Evolutionary conservation across 2,888 invertebrate species (phyloP).

Genomic region (Spisula solida): DNA sequence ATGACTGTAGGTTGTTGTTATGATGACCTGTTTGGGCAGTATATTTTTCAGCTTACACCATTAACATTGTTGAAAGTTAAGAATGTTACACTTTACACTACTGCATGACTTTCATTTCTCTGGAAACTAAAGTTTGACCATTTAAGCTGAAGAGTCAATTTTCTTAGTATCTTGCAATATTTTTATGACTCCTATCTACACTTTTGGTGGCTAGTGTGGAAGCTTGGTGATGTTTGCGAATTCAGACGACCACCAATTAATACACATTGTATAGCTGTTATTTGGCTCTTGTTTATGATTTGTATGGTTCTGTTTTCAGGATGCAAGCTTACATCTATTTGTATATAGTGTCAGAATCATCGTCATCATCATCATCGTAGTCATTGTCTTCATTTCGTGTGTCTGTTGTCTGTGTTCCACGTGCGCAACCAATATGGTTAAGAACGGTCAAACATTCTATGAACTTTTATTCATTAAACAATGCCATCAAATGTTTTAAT

Average conservation of each 20-base stretch:
- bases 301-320: conserved; percentile 21
- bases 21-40: not conserved
- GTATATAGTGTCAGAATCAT: conserved; percentile 44
- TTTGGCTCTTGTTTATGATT: too few relatives aligned
- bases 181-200: too few relatives aligned
- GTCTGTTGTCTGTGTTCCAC: not conserved
- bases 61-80: not conserved
- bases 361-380: conserved; percentile 45
- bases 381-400: conserved; percentile 26
- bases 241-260: not conserved
- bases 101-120: too few relatives aligned
- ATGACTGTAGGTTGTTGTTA: too few relatives aligned
- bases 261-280: too few relatives aligned
- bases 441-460: conserved; percentile 9
- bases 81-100: not conserved
- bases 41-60: too few relatives aligned
- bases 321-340: conserved; percentile 33
- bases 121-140: too few relatives aligned
- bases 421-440: conserved; percentile 10
- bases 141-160: too few relatives aligned
- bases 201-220: too few relatives aligned
- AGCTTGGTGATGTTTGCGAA: not conserved
- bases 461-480: not conserved
- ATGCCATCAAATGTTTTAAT: conserved; percentile 45
- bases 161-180: too few relatives aligned